phyloP scores from a whole-genome alignment of 2,113 vertebrate species.

The Callorhinus ursinus region DNA sequence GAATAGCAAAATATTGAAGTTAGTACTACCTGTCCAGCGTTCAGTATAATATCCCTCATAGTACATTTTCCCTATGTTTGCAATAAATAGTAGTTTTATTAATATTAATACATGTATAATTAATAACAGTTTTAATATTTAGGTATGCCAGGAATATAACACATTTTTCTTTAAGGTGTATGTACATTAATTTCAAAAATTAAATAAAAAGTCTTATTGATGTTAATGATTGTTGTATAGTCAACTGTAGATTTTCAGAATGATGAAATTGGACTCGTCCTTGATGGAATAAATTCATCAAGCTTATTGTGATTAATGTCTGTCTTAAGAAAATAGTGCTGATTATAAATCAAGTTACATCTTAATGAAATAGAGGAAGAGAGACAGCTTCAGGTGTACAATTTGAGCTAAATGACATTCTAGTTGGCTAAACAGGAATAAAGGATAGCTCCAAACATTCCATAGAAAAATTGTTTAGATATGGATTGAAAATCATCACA shows the following conservation, averaged over 20 bases:
- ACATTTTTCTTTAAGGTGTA: background rate
- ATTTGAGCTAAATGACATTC: background rate
- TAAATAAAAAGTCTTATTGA: background rate
- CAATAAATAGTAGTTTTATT: background rate
- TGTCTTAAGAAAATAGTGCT: background rate
- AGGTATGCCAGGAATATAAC: background rate
- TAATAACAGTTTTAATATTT: background rate
- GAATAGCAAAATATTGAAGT: background rate
- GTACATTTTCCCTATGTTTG: background rate
- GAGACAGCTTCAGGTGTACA: background rate
- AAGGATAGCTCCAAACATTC: background rate
- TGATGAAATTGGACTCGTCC: background rate
- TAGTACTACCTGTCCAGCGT: background rate
- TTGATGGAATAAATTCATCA: background rate
- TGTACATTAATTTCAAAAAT: background rate
- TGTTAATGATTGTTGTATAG: background rate
- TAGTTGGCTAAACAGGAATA: background rate
- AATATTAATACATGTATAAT: background rate
- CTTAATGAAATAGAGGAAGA: slow-evolving; percentile 15
- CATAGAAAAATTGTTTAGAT: background rate
- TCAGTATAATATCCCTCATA: background rate
- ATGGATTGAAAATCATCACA: background rate
- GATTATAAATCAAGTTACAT: background rate
- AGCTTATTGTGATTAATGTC: background rate
- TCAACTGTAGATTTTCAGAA: slow-evolving; percentile 14